These are phyloP conservation scores for Drosophila lacteicornis DNA, from an alignment of 1,140 invertebrate species.

Conservation along the genomic window DNA sequence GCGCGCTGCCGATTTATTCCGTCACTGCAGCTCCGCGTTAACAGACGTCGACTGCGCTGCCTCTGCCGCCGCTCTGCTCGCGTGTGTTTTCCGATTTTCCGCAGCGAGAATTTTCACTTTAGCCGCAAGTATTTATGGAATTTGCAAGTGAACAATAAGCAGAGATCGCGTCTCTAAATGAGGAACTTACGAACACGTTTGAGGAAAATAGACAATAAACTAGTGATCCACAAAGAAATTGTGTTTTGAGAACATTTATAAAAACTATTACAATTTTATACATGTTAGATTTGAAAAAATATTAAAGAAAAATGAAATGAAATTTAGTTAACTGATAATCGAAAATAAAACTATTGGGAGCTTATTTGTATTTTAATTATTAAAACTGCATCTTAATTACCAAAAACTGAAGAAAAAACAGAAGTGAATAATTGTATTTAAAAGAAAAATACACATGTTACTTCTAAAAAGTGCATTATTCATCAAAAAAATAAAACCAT, in stretches of 20 bases:
- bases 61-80: constrained; percentile 11
- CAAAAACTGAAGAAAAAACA: background rate
- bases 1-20: constrained; percentile 46
- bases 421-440: background rate
- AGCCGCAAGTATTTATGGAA: constrained; percentile 51
- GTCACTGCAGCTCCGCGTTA: constrained; percentile 65
- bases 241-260: background rate
- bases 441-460: background rate
- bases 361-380: background rate
- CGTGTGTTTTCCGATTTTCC: constrained; percentile 35
- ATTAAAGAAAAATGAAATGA: background rate
- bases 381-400: background rate
- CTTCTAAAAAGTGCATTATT: background rate
- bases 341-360: too few relatives aligned
- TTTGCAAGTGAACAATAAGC: constrained; percentile 40
- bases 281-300: background rate
- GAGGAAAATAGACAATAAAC: background rate
- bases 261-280: too few relatives aligned
- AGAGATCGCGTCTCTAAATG: background rate
- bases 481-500: background rate
- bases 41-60: constrained; percentile 62
- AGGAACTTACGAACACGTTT: constrained; percentile 3
- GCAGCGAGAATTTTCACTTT: constrained; percentile 53
- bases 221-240: background rate
- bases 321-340: background rate